These are phyloP conservation scores for Chaetops frenatus DNA, from an alignment of 2,113 vertebrate genomes.

Conservation along the genomic window DNA sequence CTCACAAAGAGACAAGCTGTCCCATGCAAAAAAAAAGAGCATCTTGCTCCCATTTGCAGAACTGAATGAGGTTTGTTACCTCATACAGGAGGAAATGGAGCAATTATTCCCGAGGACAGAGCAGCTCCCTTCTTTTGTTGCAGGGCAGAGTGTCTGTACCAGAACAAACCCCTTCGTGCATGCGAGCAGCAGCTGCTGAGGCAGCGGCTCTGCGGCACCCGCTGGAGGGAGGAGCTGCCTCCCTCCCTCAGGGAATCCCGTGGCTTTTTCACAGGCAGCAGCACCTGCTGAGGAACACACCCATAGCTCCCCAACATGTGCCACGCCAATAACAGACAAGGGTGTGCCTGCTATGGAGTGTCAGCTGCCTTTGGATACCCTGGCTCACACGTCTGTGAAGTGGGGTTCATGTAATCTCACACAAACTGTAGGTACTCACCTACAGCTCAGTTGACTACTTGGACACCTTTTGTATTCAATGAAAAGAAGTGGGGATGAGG, in stretches of 20 bases:
- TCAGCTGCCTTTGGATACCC: not conserved
- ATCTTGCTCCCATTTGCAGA: not conserved
- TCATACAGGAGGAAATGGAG: not conserved
- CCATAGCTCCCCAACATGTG: not conserved
- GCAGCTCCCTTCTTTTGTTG: not conserved
- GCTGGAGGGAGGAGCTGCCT: not conserved
- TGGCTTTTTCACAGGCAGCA: not conserved
- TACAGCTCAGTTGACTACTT: not conserved
- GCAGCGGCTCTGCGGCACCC: not conserved
- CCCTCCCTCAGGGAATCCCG: rapidly evolving
- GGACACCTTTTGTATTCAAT: not conserved
- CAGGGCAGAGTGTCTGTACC: not conserved
- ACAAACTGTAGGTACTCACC: not conserved
- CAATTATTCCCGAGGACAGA: not conserved
- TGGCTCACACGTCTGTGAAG: not conserved
- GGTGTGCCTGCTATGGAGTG: not conserved
- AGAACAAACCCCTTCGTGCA: not conserved
- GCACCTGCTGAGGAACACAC: not conserved
- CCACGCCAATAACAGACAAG: not conserved
- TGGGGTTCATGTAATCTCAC: not conserved
- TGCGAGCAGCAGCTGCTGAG: not conserved
- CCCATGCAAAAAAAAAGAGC: not conserved
- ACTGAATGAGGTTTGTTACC: not conserved
- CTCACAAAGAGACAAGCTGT: not conserved
- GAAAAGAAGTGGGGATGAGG: not conserved